These are phyloP conservation scores for Streblospio benedicti DNA, from an alignment of 1,140 invertebrate genomes.

Conservation along the genomic window DNA sequence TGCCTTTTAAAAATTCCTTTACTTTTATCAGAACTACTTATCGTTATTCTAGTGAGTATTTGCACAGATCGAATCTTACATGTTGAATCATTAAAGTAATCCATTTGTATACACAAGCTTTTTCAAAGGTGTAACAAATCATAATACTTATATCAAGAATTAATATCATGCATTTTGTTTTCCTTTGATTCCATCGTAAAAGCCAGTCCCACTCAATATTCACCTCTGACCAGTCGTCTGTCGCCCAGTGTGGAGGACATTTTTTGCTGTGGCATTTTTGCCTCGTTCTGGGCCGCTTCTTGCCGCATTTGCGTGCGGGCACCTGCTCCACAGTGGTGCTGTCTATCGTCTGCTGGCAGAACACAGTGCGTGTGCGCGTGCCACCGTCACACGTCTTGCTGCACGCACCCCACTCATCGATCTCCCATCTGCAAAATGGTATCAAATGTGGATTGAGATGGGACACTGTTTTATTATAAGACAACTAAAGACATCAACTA, in stretches of 20 bases:
- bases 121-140: neutral
- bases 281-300: conserved; percentile 46
- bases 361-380: conserved; percentile 23
- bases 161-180: neutral
- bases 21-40: neutral
- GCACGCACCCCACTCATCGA: conserved; percentile 32
- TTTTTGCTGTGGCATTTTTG: conserved; percentile 55
- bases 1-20: neutral
- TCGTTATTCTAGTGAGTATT: too few relatives aligned
- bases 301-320: conserved; percentile 41
- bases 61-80: neutral
- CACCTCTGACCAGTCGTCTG: conserved; percentile 63
- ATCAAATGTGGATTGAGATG: neutral
- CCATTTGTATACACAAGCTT: neutral
- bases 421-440: conserved; percentile 26
- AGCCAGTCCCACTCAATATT: conserved; percentile 16
- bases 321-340: conserved; percentile 27
- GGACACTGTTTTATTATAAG: neutral
- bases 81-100: neutral
- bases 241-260: conserved; percentile 61
- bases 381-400: conserved; percentile 34
- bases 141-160: neutral
- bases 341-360: conserved; percentile 32
- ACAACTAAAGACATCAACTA: neutral
- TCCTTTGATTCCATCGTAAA: neutral